phyloP scores from a whole-genome alignment of 2,113 vertebrate species.

The Felis chaus region DNA sequence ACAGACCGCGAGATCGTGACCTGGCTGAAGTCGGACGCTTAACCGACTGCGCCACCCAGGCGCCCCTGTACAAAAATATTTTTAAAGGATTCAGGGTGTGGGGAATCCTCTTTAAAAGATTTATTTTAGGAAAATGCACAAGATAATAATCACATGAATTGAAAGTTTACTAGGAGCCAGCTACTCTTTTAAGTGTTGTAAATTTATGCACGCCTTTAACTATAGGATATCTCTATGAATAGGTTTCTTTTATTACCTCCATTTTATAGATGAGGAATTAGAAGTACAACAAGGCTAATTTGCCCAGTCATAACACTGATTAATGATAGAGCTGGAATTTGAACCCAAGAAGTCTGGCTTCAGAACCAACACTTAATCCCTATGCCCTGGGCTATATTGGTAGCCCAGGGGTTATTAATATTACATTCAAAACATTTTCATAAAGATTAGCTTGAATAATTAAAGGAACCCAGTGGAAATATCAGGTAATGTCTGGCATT shows the following conservation, averaged over 20 bases:
- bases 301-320: background rate
- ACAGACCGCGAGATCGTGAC: no score
- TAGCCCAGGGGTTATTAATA: background rate
- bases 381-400: background rate
- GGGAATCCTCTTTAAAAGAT: background rate
- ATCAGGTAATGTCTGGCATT: background rate
- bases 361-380: background rate
- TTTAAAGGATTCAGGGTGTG: background rate
- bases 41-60: no score
- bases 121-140: background rate
- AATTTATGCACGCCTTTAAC: background rate
- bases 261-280: background rate
- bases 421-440: background rate
- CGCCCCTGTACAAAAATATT: background rate
- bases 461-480: background rate
- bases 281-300: background rate
- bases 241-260: background rate
- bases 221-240: background rate
- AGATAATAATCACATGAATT: background rate
- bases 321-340: background rate
- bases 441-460: background rate
- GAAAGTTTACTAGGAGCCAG: background rate
- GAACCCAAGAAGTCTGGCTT: background rate
- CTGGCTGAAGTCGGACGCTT: no score
- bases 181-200: background rate